phyloP scores from a whole-genome alignment of 2,113 vertebrate genomes.

The Carassius carassius region DNA sequence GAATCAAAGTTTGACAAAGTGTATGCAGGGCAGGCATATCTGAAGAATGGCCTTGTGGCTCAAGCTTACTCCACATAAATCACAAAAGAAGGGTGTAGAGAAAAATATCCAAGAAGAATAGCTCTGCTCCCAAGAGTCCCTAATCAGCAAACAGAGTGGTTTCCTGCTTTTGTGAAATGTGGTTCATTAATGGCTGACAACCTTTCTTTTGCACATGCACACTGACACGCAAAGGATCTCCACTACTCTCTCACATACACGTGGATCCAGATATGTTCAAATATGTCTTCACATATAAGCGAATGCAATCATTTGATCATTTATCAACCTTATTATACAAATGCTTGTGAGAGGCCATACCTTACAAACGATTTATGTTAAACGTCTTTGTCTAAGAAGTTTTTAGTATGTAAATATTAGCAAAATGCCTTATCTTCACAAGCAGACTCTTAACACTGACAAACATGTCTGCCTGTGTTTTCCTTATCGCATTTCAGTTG shows the following conservation, averaged over 20 bases:
- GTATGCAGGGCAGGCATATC: not conserved
- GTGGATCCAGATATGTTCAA: not conserved
- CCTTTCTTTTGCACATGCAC: conserved; percentile 48
- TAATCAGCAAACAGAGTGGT: conserved; percentile 53
- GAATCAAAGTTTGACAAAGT: conserved; percentile 18
- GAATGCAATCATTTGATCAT: not conserved
- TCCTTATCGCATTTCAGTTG: conserved; percentile 19
- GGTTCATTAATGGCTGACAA: conserved; percentile 52
- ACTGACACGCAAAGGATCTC: conserved; percentile 31
- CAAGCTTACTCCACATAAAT: conserved; percentile 38
- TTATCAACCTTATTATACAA: conserved; percentile 24
- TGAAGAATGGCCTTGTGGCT: conserved; percentile 27
- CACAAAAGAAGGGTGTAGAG: conserved; percentile 36
- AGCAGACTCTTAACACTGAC: conserved; percentile 27
- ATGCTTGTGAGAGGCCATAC: conserved; percentile 47
- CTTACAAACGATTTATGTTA: conserved; percentile 8
- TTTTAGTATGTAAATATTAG: conserved; percentile 49
- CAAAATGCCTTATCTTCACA: conserved; percentile 47
- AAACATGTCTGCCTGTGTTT: not conserved
- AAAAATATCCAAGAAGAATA: conserved; percentile 49
- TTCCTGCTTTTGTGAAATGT: conserved; percentile 58
- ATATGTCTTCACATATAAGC: conserved; percentile 21
- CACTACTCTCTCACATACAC: conserved; percentile 6
- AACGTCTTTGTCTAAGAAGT: conserved; percentile 43
- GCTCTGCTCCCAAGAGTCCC: conserved; percentile 49